A percentile compares a stretch with the other conserved stretches of the same genome.
Conservation (phyloP, 2,113 vertebrate genomes). For the Labeo catla region DNA sequence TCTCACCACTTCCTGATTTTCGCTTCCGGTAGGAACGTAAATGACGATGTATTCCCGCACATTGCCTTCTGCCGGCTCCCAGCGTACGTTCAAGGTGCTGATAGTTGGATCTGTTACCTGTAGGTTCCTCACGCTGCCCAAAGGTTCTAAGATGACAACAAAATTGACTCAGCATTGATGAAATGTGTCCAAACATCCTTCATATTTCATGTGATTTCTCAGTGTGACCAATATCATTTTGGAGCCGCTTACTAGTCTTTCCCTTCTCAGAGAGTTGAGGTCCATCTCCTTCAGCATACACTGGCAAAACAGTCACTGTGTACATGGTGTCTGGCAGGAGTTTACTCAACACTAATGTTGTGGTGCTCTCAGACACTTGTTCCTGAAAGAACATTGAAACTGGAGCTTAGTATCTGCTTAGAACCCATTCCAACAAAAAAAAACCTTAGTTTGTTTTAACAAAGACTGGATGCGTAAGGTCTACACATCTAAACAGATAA, state of each 20-base stretch:
- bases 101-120: constrained; percentile 92
- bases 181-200: neutral
- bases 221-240: neutral
- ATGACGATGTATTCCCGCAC: constrained; percentile 90
- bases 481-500: constrained; percentile 37
- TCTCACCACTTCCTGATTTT: constrained; percentile 70
- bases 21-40: constrained; percentile 81
- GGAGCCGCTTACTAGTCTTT: constrained; percentile 85
- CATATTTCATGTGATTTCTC: neutral
- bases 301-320: constrained; percentile 86
- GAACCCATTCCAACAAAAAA: constrained; percentile 24
- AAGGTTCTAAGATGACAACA: constrained; percentile 76
- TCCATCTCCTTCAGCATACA: constrained; percentile 91
- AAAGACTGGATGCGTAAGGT: neutral
- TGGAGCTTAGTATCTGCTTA: neutral
- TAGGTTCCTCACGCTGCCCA: constrained; percentile 87
- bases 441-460: neutral
- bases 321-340: constrained; percentile 88
- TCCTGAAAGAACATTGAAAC: constrained; percentile 72
- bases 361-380: constrained; percentile 92
- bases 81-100: constrained; percentile 89
- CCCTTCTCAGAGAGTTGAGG: constrained; percentile 83
- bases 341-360: constrained; percentile 82
- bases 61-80: constrained; percentile 89
- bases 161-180: neutral